A percentile compares a stretch with the other conserved stretches of the same genome.
Conservation (phyloP, 2,888 invertebrate genomes). For the Formica aserva region DNA sequence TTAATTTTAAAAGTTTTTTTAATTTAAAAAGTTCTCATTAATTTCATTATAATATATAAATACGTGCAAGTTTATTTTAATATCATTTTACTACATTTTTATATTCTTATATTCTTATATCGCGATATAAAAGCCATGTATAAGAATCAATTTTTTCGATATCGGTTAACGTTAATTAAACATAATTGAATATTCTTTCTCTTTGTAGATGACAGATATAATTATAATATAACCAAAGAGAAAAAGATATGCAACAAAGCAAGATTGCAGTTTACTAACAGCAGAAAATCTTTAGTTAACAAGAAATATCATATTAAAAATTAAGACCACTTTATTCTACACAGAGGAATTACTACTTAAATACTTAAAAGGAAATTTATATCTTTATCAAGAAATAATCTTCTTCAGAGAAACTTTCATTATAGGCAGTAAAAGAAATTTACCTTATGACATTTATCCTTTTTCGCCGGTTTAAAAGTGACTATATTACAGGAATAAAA, state of each 20-base stretch:
- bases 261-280: slow-evolving; percentile 5
- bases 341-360: slow-evolving; percentile 2
- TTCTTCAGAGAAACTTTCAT: slow-evolving; percentile 18
- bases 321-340: not conserved
- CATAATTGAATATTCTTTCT: not conserved
- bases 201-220: not conserved
- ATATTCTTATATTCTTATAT: slow-evolving; percentile 1
- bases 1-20: not conserved
- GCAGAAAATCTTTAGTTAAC: slow-evolving; percentile 9
- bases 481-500: not conserved
- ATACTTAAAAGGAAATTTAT: slow-evolving; percentile 1
- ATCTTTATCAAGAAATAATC: slow-evolving; percentile 23
- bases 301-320: slow-evolving; percentile 21
- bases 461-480: slow-evolving; percentile 13
- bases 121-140: not conserved
- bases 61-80: not conserved
- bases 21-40: not conserved
- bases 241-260: not conserved
- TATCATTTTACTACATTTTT: not conserved
- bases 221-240: not conserved
- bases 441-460: slow-evolving; percentile 14
- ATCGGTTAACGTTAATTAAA: slow-evolving; percentile 25
- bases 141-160: not conserved
- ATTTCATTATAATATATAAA: not conserved
- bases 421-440: not conserved